Base-by-base conservation (phyloP, 2,888 invertebrate genomes). In the Leptopilina syphax region DNA sequence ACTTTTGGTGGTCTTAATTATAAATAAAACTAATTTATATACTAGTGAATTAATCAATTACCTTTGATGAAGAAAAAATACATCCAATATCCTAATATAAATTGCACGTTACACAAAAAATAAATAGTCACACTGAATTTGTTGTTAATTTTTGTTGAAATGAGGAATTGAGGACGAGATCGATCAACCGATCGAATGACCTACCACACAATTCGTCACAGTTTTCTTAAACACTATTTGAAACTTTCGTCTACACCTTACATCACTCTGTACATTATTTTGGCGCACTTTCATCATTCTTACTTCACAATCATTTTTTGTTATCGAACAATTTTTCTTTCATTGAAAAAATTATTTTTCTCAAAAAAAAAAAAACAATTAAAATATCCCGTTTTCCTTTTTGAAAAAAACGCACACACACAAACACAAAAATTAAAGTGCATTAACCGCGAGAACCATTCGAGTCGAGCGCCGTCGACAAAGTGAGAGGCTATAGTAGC, bases 401-500 rank as follows among this genome's bases (percentile, higher is more conserved):
- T 34, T 34, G 3, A 34, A 34, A 34, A 4, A 34, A 34, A 4
- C 34, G 4, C 34, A 34, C 3, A 34, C 34, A 34, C 34, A 34
- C 34, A 34, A 34, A 34, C 34, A 34, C 7, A 6, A 18, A 27
- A 9, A 27, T 57, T 65, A 82, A 77, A 79, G 81, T 80, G 82
- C 44, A 82, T 80, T 84, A 81, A 84, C 76, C 84, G 81, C 85
- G 86, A 87, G 86, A 81, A 88, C 87, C 87, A 88, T 85, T 80
- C 88, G 86, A 84, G 86, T 84, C 90, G 88, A 89, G 87, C 87
- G 88, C 87, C 87, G 88, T 84, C 88, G 88, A 86, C 88, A 85
- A 88, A 90, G 90, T 90, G 90, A 90, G 90, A 90, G 90, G 89
- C 84, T 90, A 89, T 90, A 89, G 89, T 88, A 89, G 90, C 89